Evolutionary conservation across 2,888 invertebrate genomes (phyloP).

Genomic region (Drosophila kanekoi): DNA sequence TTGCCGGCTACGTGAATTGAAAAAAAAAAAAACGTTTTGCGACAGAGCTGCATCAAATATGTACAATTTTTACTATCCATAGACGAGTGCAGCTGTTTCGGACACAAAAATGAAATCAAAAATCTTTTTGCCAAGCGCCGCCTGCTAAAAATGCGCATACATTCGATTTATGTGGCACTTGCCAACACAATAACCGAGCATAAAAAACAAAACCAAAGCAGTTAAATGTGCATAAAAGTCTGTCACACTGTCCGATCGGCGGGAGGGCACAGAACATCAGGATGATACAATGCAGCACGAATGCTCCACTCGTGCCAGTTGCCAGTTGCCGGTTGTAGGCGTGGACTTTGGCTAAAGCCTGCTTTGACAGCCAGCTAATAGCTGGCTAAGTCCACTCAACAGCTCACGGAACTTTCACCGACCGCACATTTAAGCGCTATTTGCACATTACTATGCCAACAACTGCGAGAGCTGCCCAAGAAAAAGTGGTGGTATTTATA

Average conservation of each 20-base stretch:
- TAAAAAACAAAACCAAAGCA: constrained; percentile 34
- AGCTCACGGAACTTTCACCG: constrained; percentile 38
- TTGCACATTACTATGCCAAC: constrained; percentile 1
- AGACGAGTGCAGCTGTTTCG: constrained; percentile 58
- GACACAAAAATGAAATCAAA: constrained; percentile 9
- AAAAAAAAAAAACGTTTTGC: constrained; percentile 51
- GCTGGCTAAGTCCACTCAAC: constrained; percentile 44
- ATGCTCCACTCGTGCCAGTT: constrained; percentile 12
- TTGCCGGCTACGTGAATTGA: constrained; percentile 41
- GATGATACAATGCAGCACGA: constrained; percentile 17
- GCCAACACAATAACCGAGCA: constrained; percentile 48
- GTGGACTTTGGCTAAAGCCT: constrained; percentile 18
- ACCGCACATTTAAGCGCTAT: constrained; percentile 22
- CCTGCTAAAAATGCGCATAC: constrained; percentile 56
- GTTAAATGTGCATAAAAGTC: constrained; percentile 33
- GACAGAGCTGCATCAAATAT: constrained; percentile 55
- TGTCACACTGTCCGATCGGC: background rate
- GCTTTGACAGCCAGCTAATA: constrained; percentile 51
- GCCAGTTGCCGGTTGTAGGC: constrained; percentile 4
- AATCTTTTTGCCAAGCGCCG: constrained; percentile 28
- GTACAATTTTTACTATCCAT: constrained; percentile 44
- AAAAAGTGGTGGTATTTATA: too few relatives aligned
- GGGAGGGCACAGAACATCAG: background rate
- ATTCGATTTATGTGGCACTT: constrained; percentile 60
- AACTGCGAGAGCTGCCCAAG: background rate